Evolutionary conservation across 2,797 vertebrate species (phyloP).

Genomic region (Eleutherodactylus coqui): DNA sequence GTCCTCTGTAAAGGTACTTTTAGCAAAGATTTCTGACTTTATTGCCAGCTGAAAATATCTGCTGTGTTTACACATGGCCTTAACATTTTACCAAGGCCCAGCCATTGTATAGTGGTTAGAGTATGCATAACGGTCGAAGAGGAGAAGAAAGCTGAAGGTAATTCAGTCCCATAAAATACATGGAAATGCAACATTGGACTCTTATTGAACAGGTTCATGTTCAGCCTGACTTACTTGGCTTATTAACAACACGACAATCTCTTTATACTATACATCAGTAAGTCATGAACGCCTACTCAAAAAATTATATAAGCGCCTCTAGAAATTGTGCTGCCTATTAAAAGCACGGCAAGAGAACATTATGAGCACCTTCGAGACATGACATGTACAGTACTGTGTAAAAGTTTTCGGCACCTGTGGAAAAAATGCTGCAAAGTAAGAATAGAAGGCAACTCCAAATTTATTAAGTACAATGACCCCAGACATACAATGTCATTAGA

Average conservation of each 20-base stretch:
- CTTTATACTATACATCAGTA: background rate
- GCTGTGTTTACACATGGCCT: background rate
- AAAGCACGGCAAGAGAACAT: background rate
- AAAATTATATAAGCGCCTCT: background rate
- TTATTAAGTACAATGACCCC: too few species aligned
- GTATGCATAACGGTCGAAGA: background rate
- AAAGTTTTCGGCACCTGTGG: too few species aligned
- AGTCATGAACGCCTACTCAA: background rate
- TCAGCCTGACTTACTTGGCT: background rate
- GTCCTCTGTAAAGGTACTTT: too few species aligned
- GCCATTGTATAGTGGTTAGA: background rate
- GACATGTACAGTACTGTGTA: too few species aligned
- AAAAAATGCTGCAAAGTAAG: too few species aligned
- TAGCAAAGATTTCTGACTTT: background rate
- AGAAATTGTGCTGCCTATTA: background rate
- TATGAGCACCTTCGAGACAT: too few species aligned
- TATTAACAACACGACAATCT: background rate
- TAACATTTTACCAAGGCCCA: background rate
- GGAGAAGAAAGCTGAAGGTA: background rate
- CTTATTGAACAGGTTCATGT: background rate
- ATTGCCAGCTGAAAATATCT: background rate
- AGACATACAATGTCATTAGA: too few species aligned
- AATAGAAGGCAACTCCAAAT: too few species aligned
- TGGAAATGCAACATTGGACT: background rate
- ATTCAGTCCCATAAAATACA: background rate